These are phyloP conservation scores for Uropetala carovei DNA, from an alignment of 2,888 invertebrate genomes.

Conservation along the genomic window DNA sequence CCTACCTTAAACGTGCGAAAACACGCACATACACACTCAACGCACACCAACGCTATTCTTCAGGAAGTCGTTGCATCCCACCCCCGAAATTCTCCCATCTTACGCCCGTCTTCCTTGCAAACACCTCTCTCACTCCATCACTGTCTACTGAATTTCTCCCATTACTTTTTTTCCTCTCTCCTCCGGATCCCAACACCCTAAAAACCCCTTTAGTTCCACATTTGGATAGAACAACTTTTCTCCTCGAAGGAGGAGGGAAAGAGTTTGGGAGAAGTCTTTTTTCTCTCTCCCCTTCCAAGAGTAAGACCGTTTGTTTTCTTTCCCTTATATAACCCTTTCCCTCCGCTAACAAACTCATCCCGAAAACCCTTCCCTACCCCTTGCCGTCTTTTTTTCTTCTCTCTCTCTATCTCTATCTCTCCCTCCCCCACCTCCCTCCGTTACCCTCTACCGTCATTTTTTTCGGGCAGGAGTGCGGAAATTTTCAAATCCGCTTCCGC, in stretches of 20 bases:
- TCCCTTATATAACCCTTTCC: not conserved
- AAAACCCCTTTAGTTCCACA: constrained; percentile 14
- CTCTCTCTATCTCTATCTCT: not conserved
- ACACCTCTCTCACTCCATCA: not conserved
- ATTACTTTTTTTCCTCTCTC: not conserved
- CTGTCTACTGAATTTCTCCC: not conserved
- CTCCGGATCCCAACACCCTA: not conserved
- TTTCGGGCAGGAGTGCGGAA: not conserved
- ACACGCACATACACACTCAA: not conserved
- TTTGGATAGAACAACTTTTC: not conserved
- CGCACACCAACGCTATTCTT: not conserved
- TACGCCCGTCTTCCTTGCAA: not conserved
- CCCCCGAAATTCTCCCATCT: not conserved
- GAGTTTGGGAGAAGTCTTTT: not conserved
- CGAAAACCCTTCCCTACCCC: not conserved
- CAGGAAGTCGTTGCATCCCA: not conserved
- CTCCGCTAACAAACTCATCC: not conserved
- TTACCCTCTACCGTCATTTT: not conserved
- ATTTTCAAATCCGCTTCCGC: not conserved
- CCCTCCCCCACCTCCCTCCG: too few species aligned
- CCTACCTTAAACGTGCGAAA: not conserved
- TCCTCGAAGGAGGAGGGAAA: not conserved
- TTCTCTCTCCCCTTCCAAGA: not conserved
- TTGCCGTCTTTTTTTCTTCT: not conserved
- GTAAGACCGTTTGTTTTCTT: not conserved